These are phyloP conservation scores for Oenanthe oenanthe DNA, from an alignment of 2,113 vertebrate species.

Conservation along the genomic window DNA sequence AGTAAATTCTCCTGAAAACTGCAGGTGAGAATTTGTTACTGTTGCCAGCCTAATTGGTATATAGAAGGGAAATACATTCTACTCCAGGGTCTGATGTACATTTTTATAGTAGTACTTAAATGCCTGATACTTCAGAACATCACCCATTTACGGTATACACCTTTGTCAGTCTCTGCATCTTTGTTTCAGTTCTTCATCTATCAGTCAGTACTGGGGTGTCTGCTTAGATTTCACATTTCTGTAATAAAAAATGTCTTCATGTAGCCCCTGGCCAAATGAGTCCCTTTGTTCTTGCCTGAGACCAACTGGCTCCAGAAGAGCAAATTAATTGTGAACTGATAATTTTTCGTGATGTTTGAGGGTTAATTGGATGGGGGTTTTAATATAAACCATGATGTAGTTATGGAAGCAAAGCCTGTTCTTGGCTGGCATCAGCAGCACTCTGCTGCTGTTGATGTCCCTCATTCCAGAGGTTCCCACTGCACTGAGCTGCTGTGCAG, in stretches of 20 bases:
- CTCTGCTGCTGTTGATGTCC: fast-evolving
- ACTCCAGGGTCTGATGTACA: not conserved
- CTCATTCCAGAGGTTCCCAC: not conserved
- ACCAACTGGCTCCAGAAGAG: not conserved
- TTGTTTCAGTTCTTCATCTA: not conserved
- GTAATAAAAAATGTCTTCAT: not conserved
- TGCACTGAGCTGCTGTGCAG: not conserved
- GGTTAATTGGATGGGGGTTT: not conserved
- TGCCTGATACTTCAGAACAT: not conserved
- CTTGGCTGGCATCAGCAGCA: not conserved
- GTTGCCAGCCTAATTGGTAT: not conserved
- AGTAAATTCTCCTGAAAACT: not conserved
- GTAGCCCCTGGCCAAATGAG: not conserved
- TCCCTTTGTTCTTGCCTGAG: not conserved
- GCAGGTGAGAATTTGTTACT: not conserved
- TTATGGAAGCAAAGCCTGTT: not conserved
- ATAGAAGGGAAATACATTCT: not conserved
- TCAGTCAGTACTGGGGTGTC: not conserved
- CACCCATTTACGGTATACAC: not conserved
- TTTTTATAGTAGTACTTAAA: not conserved
- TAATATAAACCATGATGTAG: not conserved
- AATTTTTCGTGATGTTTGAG: not conserved
- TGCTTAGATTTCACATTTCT: not conserved
- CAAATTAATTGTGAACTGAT: not conserved
- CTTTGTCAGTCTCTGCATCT: not conserved